Base-by-base conservation (phyloP, 2,888 invertebrate genomes). In the Torymus texanus region DNA sequence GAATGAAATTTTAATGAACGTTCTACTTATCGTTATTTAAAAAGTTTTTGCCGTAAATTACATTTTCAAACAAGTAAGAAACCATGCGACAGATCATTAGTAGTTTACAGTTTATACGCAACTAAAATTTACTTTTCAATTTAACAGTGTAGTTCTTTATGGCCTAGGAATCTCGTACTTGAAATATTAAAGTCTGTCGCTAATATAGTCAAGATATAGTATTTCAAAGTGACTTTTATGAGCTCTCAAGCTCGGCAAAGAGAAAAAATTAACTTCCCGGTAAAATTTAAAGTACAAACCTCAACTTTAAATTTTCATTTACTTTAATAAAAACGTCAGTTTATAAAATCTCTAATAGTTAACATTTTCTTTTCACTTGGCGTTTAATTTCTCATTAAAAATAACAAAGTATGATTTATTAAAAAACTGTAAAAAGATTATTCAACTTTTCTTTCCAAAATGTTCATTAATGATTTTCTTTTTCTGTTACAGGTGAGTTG, bases 401-500 rank as follows among this genome's bases (percentile, higher is more conserved):
- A 41, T 41, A 1, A 41, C 1, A 8, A 29, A 29, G 8, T 8
- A 8, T 41, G 8, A 41, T 8, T 41, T 41, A 8, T 5, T 41
- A 5, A 8, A 41, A 41, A 41, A 41, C 8, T 8, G 8, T 8
- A 21, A 41, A 41, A 41, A 8, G 1, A 41, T 41, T 8, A 41
- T 41, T 41, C 5, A 41, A 8, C 41, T 8, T 41, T 41, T 41
- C 29, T 41, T 41, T 8, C 8, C 10, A 41, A 41, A 8, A 41
- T 8, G 8, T 8, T 8, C 8, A 41, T 41, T 41, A 4, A 41
- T 41, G 41, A 41, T 41, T 41, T 29, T 29, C 65, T 65, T n/a
- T 67, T 67, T 75, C 18, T 75, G 67, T 75, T 75, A 18, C 18
- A 75, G 75, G 75, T 75, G 18, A 75, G 75, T 75, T 24, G 41